Conservation (phyloP, 2,888 invertebrate genomes). For the Agrotis exclamationis region DNA sequence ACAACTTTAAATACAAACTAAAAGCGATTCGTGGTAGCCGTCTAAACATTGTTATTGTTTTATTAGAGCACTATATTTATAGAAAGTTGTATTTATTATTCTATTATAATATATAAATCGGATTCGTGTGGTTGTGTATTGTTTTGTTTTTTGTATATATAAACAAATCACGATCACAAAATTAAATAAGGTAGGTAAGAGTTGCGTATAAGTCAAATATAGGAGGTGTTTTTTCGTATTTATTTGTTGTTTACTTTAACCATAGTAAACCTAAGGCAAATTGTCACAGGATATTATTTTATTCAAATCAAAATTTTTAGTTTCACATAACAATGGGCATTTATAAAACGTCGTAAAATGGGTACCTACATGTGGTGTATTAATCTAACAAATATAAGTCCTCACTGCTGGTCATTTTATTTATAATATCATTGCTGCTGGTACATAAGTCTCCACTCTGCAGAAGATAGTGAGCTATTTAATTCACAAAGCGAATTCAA, state of each 20-base stretch:
- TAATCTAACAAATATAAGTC: no score
- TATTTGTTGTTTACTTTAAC: background rate
- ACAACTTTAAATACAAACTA: background rate
- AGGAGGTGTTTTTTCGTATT: no score
- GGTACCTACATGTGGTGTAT: no score
- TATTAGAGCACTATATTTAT: constrained; percentile 50
- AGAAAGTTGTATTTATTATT: constrained; percentile 56
- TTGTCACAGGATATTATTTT: no score
- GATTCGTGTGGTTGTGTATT: constrained; percentile 13
- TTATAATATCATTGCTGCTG: no score
- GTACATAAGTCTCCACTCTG: no score
- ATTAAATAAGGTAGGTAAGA: background rate
- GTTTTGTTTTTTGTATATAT: constrained; percentile 6
- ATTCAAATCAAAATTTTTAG: no score
- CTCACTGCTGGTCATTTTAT: no score
- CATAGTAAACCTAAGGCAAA: background rate
- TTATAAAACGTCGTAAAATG: no score
- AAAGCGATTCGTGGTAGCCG: constrained; percentile 31
- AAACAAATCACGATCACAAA: constrained; percentile 15
- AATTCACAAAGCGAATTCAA: background rate
- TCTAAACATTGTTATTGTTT: constrained; percentile 58
- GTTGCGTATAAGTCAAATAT: background rate
- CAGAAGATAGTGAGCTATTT: background rate
- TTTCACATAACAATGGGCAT: no score
- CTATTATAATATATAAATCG: constrained; percentile 42